Evolutionary conservation across 2,113 vertebrate genomes (phyloP), one percentile per base, ranked within the genome.

Genomic region (Oxyruncus cristatus): DNA sequence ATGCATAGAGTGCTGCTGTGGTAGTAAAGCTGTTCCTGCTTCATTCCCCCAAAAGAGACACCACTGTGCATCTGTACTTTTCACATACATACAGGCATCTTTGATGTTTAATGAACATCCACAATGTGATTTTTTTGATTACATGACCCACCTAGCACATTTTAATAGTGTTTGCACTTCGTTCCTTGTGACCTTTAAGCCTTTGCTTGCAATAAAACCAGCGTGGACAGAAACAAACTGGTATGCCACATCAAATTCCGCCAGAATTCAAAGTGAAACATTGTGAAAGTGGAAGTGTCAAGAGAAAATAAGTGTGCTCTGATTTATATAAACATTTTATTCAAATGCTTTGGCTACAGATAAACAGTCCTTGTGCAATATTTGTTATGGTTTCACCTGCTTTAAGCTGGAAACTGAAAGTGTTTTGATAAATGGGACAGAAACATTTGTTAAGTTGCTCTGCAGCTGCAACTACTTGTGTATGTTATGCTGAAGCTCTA

Each of bases 351-450:
- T 89, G 46, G 70, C 16, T 73, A 93, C 53, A 90, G 68, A 95
- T 76, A 68, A 95, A 90, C 85, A 92, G 65, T 68, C 47, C 91
- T 96, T 96, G 91, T 89, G 96, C 94, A 97, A 91, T 89, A 79
- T 81, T 93, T 97, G 85, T 95, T 97, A 52, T 90, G 88, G 81
- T 66, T 96, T 95, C 84, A 96, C 84, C 78, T 88, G 56, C 78
- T 79, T 77, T 63, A 74, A 89, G 74, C 68, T 87, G 92, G 94
- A 91, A 89, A 88, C 22, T 37, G 68, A 56, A 88, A 94, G 85
- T 42, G 77, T 77, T 94, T 88, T 95, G 74, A 56, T 81, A 80
- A 93, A 94, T 61, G 76, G 32, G 58, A 76, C 32, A 58, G 78
- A 72, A 58, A 95, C 77, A 32, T 80, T 74, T 65, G 33, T 42